Conservation (phyloP, 2,888 invertebrate genomes). For the Campopleginae sp. region DNA sequence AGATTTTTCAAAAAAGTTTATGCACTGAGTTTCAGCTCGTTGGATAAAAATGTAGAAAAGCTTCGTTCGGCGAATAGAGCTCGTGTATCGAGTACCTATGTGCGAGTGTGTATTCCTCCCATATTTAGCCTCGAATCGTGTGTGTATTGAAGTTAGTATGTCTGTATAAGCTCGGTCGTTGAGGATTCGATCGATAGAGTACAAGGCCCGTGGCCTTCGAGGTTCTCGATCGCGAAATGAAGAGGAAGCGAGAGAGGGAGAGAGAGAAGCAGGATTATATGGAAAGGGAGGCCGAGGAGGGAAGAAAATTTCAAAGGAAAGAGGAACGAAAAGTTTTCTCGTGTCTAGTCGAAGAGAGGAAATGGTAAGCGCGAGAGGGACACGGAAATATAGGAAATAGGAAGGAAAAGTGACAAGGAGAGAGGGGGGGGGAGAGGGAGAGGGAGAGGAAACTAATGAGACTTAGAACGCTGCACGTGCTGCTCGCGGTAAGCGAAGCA, state of each 20-base stretch:
- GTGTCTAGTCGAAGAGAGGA: background rate
- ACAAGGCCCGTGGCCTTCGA: constrained; percentile 64
- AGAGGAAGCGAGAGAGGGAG: constrained; percentile 7
- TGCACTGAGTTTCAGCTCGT: background rate
- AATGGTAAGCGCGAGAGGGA: background rate
- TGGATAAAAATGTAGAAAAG: constrained; percentile 4
- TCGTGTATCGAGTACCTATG: background rate
- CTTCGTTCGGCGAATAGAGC: background rate
- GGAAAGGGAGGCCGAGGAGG: constrained; percentile 2
- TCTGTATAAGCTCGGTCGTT: constrained; percentile 27
- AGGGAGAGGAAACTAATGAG: constrained; percentile 12
- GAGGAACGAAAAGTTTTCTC: background rate
- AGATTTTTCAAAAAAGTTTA: background rate
- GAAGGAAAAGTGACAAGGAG: constrained; percentile 3
- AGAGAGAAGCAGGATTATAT: constrained; percentile 1
- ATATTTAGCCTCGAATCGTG: background rate
- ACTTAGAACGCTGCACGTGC: constrained; percentile 53
- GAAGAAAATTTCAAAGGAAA: background rate
- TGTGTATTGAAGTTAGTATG: constrained; percentile 1
- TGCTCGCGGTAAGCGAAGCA: constrained; percentile 50
- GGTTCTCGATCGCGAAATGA: constrained; percentile 60
- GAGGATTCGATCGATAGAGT: constrained; percentile 67
- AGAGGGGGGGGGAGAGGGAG: constrained; percentile 8
- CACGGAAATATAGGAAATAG: background rate
- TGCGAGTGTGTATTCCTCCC: background rate